A percentile compares a stretch with the other conserved stretches of the same genome.
Conservation (phyloP, 2,888 invertebrate species). For the Drosophila cracens region DNA sequence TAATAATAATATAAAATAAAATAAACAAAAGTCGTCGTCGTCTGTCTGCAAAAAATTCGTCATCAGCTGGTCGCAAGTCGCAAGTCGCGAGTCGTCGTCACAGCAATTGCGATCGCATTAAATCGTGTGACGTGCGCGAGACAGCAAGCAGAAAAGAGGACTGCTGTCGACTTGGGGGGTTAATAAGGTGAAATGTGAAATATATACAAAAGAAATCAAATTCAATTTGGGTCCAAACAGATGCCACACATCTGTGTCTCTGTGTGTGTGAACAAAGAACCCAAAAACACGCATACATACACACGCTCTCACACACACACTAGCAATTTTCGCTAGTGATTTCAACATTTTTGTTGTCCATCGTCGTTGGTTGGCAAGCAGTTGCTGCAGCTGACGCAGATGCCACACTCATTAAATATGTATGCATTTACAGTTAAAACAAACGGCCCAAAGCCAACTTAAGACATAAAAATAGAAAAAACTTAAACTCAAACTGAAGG, state of each 20-base stretch:
- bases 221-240: slow-evolving; percentile 24
- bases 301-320: slow-evolving; percentile 14
- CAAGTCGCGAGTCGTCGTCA: slow-evolving; percentile 32
- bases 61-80: slow-evolving; percentile 68
- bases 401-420: slow-evolving; percentile 67
- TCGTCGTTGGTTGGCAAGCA: slow-evolving; percentile 49
- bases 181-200: slow-evolving; percentile 66
- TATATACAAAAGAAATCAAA: slow-evolving; percentile 50
- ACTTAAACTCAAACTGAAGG: slow-evolving; percentile 39
- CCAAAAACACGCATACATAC: slow-evolving; percentile 13
- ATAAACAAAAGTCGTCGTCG: slow-evolving; percentile 38
- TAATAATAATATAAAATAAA: slow-evolving; percentile 15
- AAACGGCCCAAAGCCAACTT: slow-evolving; percentile 8
- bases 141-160: slow-evolving; percentile 30
- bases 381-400: slow-evolving; percentile 32
- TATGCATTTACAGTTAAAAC: slow-evolving; percentile 34
- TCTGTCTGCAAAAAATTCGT: slow-evolving; percentile 67
- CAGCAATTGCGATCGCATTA: slow-evolving; percentile 54
- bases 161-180: slow-evolving; percentile 33
- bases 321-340: slow-evolving; percentile 37
- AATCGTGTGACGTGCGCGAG: slow-evolving; percentile 54
- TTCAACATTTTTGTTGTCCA: slow-evolving; percentile 40
- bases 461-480: slow-evolving; percentile 1
- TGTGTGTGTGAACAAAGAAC: slow-evolving; percentile 45
- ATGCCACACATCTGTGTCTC: slow-evolving; percentile 18